Base-by-base conservation (phyloP, 2,888 invertebrate genomes). In the Heliothis peltigera region DNA sequence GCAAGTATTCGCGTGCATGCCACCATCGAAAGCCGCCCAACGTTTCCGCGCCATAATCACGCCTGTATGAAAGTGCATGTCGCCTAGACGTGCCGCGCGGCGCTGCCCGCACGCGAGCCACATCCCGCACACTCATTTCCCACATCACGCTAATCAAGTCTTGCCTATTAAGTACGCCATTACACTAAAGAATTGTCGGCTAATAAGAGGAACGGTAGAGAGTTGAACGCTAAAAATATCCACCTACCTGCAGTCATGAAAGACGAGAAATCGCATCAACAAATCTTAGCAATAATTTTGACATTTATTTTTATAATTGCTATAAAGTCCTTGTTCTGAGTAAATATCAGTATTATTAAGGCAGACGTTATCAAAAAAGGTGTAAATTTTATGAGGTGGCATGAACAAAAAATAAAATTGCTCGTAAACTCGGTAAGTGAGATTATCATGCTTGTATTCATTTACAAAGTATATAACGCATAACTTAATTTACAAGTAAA, bases 21-120 rank as follows among this genome's bases (percentile, higher is more conserved):
- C 74, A 80, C 79, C 78, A 80, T 82, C 66, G 84, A 87, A 86
- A 86, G 84, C 83, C 70, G 75, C 64, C 70, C 76, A 65, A 63
- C 66, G 75, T 84, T 84, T 84, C 82, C 84, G 81, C 72, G 47
- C 83, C 75, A 72, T 88, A 89, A 89, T 85, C 80, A 84, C 82
- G 77, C 76, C 51, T 51, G 64, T 80, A 82, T 83, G 83, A 87
- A 86, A 85, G 82, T 80, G 79, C 80, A 80, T 79, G 77, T 70
- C 73, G 74, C 56, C 53, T 54, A 54, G 54, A 77, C 76, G 75
- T 78, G 75, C 47, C 69, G 70, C 56, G 60, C 56, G 57, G 58
- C 17, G 48, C 55, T 48, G 46, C 54, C 52, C 49, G 64, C 69
- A 78, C 73, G 71, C 72, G 53, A 66, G 46, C 79, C 70, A 81